A percentile compares a stretch with the other conserved stretches of the same genome.
Evolutionary conservation across 1,140 invertebrate genomes (phyloP).

Genomic region (Drosophila teissieri): DNA sequence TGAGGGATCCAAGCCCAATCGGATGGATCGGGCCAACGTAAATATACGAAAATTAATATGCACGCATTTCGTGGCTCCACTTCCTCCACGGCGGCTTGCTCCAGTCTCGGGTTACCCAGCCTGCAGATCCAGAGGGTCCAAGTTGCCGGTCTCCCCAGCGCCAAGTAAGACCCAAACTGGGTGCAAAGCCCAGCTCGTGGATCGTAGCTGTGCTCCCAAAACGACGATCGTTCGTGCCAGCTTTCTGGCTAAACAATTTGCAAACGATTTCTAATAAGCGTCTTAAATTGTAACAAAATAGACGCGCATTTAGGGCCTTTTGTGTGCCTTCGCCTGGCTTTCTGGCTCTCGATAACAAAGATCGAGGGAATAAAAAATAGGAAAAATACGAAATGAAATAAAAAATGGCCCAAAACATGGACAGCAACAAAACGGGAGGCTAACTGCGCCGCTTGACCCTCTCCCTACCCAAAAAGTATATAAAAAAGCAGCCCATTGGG

Average conservation of each 20-base stretch:
- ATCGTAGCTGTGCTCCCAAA: conserved; percentile 41
- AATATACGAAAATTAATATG: conserved; percentile 80
- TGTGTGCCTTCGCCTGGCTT: conserved; percentile 48
- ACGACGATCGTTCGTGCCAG: conserved; percentile 62
- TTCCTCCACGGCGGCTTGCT: conserved; percentile 31
- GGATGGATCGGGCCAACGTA: conserved; percentile 51
- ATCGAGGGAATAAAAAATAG: conserved; percentile 19
- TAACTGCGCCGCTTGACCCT: conserved; percentile 45
- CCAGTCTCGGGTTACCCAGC: conserved; percentile 41
- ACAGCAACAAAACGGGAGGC: conserved; percentile 52
- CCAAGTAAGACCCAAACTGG: background rate
- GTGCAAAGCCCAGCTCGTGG: conserved; percentile 9
- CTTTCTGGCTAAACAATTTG: conserved; percentile 80
- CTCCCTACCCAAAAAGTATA: conserved; percentile 21
- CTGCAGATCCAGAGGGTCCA: conserved; percentile 30
- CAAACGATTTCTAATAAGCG: conserved; percentile 82
- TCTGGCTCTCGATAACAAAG: conserved; percentile 61
- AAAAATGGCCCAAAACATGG: conserved; percentile 40
- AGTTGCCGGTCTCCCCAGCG: background rate
- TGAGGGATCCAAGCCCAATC: conserved; percentile 29
- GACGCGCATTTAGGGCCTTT: conserved; percentile 80
- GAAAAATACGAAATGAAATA: conserved; percentile 31
- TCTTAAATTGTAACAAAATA: conserved; percentile 83
- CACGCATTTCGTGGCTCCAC: conserved; percentile 77
- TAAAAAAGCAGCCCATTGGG: conserved; percentile 19